Base-by-base conservation (phyloP, 2,888 invertebrate genomes). In the Glaucopsyche alexis region DNA sequence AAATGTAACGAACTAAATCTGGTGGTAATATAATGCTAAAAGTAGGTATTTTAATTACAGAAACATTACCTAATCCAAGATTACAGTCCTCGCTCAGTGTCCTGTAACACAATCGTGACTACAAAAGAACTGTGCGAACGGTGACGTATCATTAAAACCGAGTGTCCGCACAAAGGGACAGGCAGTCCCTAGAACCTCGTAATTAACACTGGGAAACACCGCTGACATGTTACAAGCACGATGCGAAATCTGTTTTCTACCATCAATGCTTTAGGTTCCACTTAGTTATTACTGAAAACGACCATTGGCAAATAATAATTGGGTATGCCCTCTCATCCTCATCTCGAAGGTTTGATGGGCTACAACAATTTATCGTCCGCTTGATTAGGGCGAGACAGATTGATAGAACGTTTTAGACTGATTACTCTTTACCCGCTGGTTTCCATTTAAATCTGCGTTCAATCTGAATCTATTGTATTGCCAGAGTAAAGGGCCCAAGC, bases 341-440 rank as follows among this genome's bases (percentile, higher is more conserved):
- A 60, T 29, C 13, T 29, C 60, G 60, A 38, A 60, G 60, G 29
- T 29, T 60, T 29, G 60, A 38, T 60, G 60, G 60, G 11, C 60
- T 19, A 19, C 52, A 60, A 60, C 38, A 60, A 60, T 60, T 38
- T 55, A 55, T 29, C 60, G 60, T 38, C 60, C 60, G 60, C 60
- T 60, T 38, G 60, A 60, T 60, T 60, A 60, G 60, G 60, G 60
- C 60, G 60, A 60, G 60, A 60, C 60, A 60, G 60, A 29, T 60
- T 60, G 60, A 60, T 60, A 60, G 29, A 38, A 60, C 60, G 60
- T 60, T 60, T 60, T 38, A 60, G 60, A 60, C 60, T 60, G 60
- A 60, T 60, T 60, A 60, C 60, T 38, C 29, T 38, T 13, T 11
- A 60, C 14, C 38, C 60, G 52, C 52, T 52, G 14, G 29, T 38